A percentile compares a stretch with the other conserved stretches of the same genome.
These are phyloP conservation scores for Oxygymnocypris stewartii DNA, from an alignment of 2,113 vertebrate genomes.

Conservation along the genomic window DNA sequence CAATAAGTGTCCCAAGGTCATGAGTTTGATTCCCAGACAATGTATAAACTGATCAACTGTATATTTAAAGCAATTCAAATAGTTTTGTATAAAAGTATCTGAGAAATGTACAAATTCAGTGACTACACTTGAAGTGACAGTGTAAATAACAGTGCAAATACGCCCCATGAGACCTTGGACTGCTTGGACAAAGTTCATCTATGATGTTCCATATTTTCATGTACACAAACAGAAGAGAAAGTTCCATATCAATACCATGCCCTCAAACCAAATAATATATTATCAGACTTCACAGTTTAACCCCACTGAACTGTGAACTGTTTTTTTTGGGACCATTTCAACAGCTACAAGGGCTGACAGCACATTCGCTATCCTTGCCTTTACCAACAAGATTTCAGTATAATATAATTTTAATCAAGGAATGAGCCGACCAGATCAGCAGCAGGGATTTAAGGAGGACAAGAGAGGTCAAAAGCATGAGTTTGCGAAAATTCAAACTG, in stretches of 20 bases:
- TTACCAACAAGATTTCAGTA: conserved; percentile 2
- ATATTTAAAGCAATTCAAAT: neutral
- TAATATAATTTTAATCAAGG: neutral
- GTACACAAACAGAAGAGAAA: conserved; percentile 7
- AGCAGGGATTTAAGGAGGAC: neutral
- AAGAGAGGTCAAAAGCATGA: neutral
- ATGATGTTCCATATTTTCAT: neutral
- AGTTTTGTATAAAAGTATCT: neutral
- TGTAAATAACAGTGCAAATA: conserved; percentile 8
- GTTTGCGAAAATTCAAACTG: neutral
- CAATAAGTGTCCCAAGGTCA: neutral
- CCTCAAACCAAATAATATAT: neutral
- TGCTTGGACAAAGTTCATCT: conserved; percentile 4
- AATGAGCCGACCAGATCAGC: neutral
- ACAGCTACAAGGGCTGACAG: conserved; percentile 65
- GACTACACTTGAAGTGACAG: neutral
- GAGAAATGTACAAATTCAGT: neutral
- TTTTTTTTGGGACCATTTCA: conserved; percentile 55
- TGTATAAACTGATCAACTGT: neutral
- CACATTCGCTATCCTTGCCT: conserved; percentile 46
- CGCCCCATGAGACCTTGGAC: neutral
- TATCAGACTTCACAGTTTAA: neutral
- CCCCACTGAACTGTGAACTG: neutral
- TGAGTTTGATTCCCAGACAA: neutral
- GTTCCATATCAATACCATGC: conserved; percentile 49